phyloP scores from a whole-genome alignment of 2,797 vertebrate genomes.

The Chelon labrosus region DNA sequence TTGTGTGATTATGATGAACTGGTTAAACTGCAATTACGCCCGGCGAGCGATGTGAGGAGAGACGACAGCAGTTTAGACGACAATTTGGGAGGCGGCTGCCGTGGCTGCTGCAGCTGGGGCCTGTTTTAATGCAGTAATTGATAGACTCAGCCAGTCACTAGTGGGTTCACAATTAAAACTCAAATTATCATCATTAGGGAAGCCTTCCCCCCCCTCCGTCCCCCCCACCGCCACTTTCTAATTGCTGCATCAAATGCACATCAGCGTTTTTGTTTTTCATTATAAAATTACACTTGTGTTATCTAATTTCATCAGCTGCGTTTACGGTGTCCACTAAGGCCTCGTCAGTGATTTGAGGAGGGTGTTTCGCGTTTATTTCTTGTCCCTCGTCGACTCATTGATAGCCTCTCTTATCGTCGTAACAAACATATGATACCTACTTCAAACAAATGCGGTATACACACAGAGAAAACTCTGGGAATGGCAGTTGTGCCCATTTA shows the following conservation, averaged over 20 bases:
- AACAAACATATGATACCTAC: conserved; percentile 26
- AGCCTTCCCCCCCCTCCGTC: conserved; percentile 13
- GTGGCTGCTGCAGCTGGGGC: conserved; percentile 88
- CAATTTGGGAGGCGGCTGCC: conserved; percentile 87
- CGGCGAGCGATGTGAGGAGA: conserved; percentile 87
- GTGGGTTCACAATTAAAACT: conserved; percentile 93
- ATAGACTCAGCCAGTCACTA: conserved; percentile 92
- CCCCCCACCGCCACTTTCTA: conserved; percentile 44
- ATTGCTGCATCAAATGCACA: conserved; percentile 83
- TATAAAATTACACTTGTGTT: conserved; percentile 80
- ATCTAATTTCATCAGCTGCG: conserved; percentile 79
- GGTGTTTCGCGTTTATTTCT: conserved; percentile 10
- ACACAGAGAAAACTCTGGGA: conserved; percentile 15
- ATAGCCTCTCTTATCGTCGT: not conserved
- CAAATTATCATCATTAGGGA: conserved; percentile 90
- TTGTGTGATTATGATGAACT: conserved; percentile 85
- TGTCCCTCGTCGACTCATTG: not conserved
- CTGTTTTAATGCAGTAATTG: conserved; percentile 92
- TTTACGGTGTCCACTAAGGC: conserved; percentile 32
- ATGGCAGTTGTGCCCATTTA: not conserved
- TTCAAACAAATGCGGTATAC: conserved; percentile 1
- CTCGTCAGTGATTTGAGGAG: conserved; percentile 34
- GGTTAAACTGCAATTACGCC: conserved; percentile 88
- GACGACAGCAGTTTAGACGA: conserved; percentile 90
- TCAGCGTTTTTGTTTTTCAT: conserved; percentile 82